Percentiles rank a stretch among this genome's conserved stretches.
phyloP scores from a whole-genome alignment of 2,888 invertebrate genomes.

The Scrobipalpa atriplicella region DNA sequence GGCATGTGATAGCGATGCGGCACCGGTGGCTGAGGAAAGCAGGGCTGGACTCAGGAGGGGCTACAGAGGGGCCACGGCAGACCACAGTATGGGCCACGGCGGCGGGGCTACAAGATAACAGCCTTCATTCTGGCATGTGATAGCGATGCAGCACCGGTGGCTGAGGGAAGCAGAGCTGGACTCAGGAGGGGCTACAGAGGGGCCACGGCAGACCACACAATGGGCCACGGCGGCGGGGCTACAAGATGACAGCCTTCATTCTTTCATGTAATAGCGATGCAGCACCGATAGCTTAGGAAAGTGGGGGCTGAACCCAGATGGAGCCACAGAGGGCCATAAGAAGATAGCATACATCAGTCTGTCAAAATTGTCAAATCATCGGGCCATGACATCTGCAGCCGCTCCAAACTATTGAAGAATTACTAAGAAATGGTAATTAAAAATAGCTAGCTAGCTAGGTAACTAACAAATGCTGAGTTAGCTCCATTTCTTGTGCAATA shows the following conservation, averaged over 20 bases:
- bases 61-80: background rate
- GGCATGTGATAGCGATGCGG: background rate
- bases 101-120: slow-evolving; percentile 15
- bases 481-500: no score
- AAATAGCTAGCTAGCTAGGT: no score
- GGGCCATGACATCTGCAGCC: no score
- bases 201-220: background rate
- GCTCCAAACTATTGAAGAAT: no score
- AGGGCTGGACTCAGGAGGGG: background rate
- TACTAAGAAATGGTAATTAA: no score
- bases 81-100: no score
- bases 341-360: no score
- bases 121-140: slow-evolving; percentile 18
- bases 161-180: background rate
- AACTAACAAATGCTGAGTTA: no score
- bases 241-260: background rate
- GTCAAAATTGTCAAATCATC: no score
- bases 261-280: background rate
- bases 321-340: no score
- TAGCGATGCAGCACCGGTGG: background rate
- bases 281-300: background rate
- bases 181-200: background rate
- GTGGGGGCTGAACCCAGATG: background rate
- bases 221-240: no score
- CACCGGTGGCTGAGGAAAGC: background rate